Conservation (phyloP, 2,888 invertebrate genomes). For the Philaethria dido region DNA sequence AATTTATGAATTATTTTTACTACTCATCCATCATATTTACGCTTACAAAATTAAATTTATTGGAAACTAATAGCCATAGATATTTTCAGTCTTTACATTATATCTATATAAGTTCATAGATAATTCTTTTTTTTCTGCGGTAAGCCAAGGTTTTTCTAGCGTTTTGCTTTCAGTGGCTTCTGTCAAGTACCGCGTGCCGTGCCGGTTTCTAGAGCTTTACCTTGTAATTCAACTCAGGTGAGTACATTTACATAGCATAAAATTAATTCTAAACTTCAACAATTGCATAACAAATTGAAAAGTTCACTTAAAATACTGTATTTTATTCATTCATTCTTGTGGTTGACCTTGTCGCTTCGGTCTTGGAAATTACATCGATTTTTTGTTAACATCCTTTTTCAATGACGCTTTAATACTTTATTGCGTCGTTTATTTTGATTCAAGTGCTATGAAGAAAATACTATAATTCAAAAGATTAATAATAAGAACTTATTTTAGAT, state of each 20-base stretch:
- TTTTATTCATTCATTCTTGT: slow-evolving; percentile 7
- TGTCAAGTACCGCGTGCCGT: slow-evolving; percentile 61
- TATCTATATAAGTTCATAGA: background rate
- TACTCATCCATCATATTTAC: too few species aligned
- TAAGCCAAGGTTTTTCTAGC: slow-evolving; percentile 9
- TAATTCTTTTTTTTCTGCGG: slow-evolving; percentile 14
- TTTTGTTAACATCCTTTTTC: slow-evolving; percentile 19
- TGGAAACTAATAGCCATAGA: background rate
- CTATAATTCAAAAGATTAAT: background rate
- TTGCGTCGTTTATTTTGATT: slow-evolving; percentile 21
- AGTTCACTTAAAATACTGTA: background rate
- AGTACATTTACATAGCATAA: slow-evolving; percentile 47
- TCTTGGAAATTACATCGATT: slow-evolving; percentile 24
- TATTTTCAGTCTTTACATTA: background rate
- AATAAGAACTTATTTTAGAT: too few species aligned
- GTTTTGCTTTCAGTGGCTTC: slow-evolving; percentile 33
- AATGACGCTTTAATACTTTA: slow-evolving; percentile 13
- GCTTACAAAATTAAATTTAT: too few species aligned
- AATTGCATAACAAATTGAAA: background rate
- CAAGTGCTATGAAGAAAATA: background rate
- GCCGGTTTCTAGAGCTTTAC: slow-evolving; percentile 55
- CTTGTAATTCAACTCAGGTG: slow-evolving; percentile 51
- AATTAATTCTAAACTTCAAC: background rate
- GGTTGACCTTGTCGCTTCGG: slow-evolving; percentile 19
- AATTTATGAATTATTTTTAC: too few species aligned